These are phyloP conservation scores for Plagodis pulveraria DNA, from an alignment of 2,888 invertebrate genomes.

Conservation along the genomic window DNA sequence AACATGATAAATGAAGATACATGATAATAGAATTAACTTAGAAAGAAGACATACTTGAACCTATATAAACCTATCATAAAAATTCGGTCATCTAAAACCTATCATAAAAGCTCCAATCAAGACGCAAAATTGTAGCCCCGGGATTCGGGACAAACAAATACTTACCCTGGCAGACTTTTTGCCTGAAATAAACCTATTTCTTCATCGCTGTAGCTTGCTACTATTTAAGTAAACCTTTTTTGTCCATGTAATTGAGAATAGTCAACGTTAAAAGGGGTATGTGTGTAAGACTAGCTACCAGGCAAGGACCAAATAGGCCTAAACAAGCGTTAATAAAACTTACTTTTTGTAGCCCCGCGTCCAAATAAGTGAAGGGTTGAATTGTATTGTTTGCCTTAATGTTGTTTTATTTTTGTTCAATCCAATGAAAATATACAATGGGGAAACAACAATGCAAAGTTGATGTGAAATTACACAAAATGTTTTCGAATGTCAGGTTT, in stretches of 20 bases:
- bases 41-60: no score
- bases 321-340: slow-evolving; percentile 32
- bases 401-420: slow-evolving; percentile 30
- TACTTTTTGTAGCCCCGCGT: slow-evolving; percentile 34
- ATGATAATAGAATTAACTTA: no score
- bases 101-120: no score
- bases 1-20: no score
- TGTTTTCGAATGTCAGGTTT: no score
- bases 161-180: slow-evolving; percentile 8
- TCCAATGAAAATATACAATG: slow-evolving; percentile 17
- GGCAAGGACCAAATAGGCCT: slow-evolving; percentile 24
- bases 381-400: slow-evolving; percentile 20
- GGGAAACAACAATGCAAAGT: neutral
- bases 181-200: slow-evolving; percentile 21
- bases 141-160: slow-evolving; percentile 6
- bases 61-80: no score
- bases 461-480: no score
- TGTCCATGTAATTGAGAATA: slow-evolving; percentile 40
- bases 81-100: no score
- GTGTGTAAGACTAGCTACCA: slow-evolving; percentile 33
- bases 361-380: slow-evolving; percentile 29
- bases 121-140: neutral
- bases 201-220: slow-evolving; percentile 26
- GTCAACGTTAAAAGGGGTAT: slow-evolving; percentile 41
- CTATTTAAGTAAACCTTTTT: slow-evolving; percentile 40